Evolutionary conservation across 2,797 vertebrate species (phyloP).

Genomic region (Squalus acanthias): DNA sequence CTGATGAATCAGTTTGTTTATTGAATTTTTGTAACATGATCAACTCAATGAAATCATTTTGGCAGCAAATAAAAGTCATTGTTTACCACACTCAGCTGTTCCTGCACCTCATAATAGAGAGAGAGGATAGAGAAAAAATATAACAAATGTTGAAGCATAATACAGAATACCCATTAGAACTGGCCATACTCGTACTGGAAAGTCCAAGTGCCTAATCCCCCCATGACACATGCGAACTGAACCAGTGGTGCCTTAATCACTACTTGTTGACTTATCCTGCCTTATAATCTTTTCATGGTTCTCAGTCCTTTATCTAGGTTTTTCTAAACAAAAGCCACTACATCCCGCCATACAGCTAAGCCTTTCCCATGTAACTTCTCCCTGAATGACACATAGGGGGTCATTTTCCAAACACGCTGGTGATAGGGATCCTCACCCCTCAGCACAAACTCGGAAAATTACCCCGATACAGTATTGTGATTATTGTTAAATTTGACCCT

Average conservation of each 20-base stretch:
- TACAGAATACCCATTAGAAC: background rate
- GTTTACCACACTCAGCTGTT: background rate
- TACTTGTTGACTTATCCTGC: too few species aligned
- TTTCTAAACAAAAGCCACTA: background rate
- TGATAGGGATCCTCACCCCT: too few species aligned
- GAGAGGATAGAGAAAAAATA: background rate
- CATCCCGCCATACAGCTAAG: background rate
- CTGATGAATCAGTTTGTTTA: background rate
- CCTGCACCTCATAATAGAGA: background rate
- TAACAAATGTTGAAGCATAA: background rate
- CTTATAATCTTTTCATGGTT: too few species aligned
- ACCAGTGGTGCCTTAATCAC: too few species aligned
- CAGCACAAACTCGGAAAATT: too few species aligned
- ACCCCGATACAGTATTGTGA: background rate
- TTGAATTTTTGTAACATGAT: background rate
- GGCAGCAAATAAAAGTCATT: background rate
- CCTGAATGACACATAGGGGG: background rate
- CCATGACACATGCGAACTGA: too few species aligned
- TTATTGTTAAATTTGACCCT: too few species aligned
- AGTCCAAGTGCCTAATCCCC: background rate
- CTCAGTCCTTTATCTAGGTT: too few species aligned
- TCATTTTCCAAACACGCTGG: background rate
- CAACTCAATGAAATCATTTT: background rate
- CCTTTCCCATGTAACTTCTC: background rate
- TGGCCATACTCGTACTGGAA: background rate